Evolutionary conservation across 2,888 invertebrate genomes (phyloP), one percentile per base, ranked within the genome.

Genomic region (Disparrhopalites patrizii): DNA sequence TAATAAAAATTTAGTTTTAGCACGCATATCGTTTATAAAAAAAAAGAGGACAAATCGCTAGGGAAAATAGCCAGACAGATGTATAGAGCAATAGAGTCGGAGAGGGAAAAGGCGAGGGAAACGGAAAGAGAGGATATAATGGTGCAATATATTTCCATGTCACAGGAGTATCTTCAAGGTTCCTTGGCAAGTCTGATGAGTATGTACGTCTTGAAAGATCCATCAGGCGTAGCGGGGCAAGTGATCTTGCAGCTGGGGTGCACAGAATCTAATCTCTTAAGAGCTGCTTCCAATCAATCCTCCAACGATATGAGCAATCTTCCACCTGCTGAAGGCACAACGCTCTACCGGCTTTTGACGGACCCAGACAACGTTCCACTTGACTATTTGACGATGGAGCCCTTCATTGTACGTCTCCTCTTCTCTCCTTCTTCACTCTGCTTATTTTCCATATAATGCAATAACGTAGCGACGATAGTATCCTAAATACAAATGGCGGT

Each of bases 321-420:
- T 64, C 83, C 84, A 13, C 81, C 83, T 1, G 82, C 83, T 70
- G 80, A 82, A 60, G 84, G 84, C 20, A 83, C 84, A 2, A 81
- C 83, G 1, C 78, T 85, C 25, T 83, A 83, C 73, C 82, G 84
- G 76, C 80, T 86, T 54, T 78, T 86, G 50, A 81, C 83, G 18
- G 83, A 85, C 74, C 85, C 86, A 25, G 85, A 86, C 77, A 81
- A 81, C 72, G 83, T 85, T 8, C 79, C 81, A 62, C 77, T 86
- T 55, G 85, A 85, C 63, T 80, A 83, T 75, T 79, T 85, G 10
- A 82, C 84, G 0, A 77, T 81, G 20, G 84, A 85, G 72, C 78
- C 83, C 20, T 82, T 86, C 76, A 82, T 83, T 77, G 85, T 85
- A 76, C 76, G 79, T 30, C 8, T 23, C 20, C 13, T 20, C 20